A percentile compares a stretch with the other conserved stretches of the same genome.
phyloP scores from a whole-genome alignment of 2,113 vertebrate genomes.

The Gadus chalcogrammus region DNA sequence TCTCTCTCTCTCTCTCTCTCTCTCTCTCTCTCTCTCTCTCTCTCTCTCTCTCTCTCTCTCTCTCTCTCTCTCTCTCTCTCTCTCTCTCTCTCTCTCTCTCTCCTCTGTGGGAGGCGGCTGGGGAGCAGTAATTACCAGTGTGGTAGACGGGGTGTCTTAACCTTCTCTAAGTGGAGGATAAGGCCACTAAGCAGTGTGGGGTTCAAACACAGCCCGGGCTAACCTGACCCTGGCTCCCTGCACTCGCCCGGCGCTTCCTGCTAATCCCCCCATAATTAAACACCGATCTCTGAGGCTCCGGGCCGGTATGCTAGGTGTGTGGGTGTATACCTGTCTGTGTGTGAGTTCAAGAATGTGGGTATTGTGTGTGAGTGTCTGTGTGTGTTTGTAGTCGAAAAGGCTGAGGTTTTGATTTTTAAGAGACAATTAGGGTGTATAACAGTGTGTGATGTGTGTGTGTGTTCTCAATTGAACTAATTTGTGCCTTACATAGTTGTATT shows the following conservation, averaged over 20 bases:
- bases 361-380: neutral
- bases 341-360: neutral
- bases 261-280: slow-evolving; percentile 13
- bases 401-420: no score
- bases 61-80: neutral
- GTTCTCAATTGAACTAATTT: no score
- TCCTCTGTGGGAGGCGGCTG: no score
- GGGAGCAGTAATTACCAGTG: neutral
- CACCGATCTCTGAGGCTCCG: neutral
- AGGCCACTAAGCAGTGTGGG: slow-evolving; percentile 5
- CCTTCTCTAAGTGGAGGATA: slow-evolving; percentile 13
- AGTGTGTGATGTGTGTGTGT: no score
- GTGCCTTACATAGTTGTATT: no score
- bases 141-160: slow-evolving; percentile 11
- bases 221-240: neutral
- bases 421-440: no score
- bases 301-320: neutral
- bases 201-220: neutral
- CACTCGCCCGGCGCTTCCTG: neutral
- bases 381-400: no score
- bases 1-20: neutral
- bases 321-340: neutral
- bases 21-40: neutral
- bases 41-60: neutral
- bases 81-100: neutral